These are phyloP conservation scores for Hylaeus anthracinus DNA, from an alignment of 1,140 invertebrate species.

Conservation along the genomic window DNA sequence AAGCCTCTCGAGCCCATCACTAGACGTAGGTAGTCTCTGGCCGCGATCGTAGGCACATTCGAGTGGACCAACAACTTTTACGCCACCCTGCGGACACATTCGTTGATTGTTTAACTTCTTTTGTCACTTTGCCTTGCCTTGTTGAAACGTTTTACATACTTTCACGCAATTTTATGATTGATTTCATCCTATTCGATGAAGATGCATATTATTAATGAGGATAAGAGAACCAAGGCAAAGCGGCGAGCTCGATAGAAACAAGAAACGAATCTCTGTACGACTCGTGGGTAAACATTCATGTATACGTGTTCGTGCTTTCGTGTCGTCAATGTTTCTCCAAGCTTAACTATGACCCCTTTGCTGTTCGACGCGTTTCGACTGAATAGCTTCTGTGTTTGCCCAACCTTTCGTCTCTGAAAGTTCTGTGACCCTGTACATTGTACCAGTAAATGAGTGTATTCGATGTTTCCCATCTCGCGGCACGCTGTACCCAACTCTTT, in stretches of 20 bases:
- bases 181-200: background rate
- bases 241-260: background rate
- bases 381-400: slow-evolving; percentile 36
- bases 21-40: slow-evolving; percentile 48
- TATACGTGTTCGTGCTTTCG: slow-evolving; percentile 30
- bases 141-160: background rate
- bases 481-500: slow-evolving; percentile 4
- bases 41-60: slow-evolving; percentile 69
- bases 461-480: slow-evolving; percentile 19
- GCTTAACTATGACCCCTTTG: slow-evolving; percentile 24
- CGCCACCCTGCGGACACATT: background rate
- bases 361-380: background rate
- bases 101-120: slow-evolving; percentile 16
- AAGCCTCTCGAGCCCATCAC: slow-evolving; percentile 35
- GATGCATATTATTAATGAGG: background rate
- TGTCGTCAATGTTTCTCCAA: slow-evolving; percentile 34
- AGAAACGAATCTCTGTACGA: background rate
- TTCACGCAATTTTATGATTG: too few relatives aligned
- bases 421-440: slow-evolving; percentile 5
- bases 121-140: background rate
- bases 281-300: slow-evolving; percentile 23
- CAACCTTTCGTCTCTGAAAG: slow-evolving; percentile 1
- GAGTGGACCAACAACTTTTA: slow-evolving; percentile 14
- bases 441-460: slow-evolving; percentile 22
- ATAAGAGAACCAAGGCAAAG: background rate